Percentiles rank a stretch among this genome's conserved stretches.
These are phyloP conservation scores for Cosmia pyralina DNA, from an alignment of 2,888 invertebrate species.

Conservation along the genomic window DNA sequence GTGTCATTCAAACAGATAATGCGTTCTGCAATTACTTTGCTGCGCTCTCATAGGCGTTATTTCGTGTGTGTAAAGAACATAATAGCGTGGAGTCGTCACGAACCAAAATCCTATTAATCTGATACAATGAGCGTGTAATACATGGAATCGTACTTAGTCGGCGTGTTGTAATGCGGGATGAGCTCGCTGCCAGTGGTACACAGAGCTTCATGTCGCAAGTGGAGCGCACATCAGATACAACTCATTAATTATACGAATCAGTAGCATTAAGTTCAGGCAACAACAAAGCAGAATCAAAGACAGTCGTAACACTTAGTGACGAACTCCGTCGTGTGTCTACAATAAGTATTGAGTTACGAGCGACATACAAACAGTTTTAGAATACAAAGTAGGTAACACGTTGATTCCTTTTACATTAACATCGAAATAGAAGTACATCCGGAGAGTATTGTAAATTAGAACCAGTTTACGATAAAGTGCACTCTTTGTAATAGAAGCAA, in stretches of 20 bases:
- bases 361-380: conserved; percentile 9
- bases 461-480: conserved; percentile 31
- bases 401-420: conserved; percentile 19
- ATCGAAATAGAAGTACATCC: too few species aligned
- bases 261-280: not conserved
- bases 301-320: not conserved
- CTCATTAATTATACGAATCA: conserved; percentile 35
- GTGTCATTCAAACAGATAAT: conserved; percentile 29
- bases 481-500: conserved; percentile 19
- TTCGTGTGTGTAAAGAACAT: conserved; percentile 29
- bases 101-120: conserved; percentile 55
- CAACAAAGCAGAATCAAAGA: conserved; percentile 14
- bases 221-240: conserved; percentile 5
- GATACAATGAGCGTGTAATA: conserved; percentile 62
- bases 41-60: conserved; percentile 18
- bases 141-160: conserved; percentile 62
- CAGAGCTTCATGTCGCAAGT: conserved; percentile 38
- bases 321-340: not conserved
- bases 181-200: conserved; percentile 39
- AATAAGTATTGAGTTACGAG: conserved; percentile 3
- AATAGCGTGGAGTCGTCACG: conserved; percentile 34
- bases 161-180: conserved; percentile 54
- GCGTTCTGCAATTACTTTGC: conserved; percentile 38
- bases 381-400: conserved; percentile 14
- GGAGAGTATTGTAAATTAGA: conserved; percentile 30